Conservation (phyloP, 2,888 invertebrate species). For the Chrysopilus asiliformis region DNA sequence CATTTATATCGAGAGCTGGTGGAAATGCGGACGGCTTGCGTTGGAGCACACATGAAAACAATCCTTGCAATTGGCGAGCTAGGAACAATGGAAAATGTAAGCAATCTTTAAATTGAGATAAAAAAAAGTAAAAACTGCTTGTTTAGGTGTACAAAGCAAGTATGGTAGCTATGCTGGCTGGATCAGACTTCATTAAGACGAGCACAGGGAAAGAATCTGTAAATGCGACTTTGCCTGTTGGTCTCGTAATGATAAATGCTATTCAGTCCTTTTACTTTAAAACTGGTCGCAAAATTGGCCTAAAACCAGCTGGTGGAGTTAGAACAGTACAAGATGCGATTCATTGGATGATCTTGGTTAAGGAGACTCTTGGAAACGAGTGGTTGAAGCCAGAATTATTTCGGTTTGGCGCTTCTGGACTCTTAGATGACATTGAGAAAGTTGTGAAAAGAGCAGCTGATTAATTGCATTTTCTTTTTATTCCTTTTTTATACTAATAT, state of each 20-base stretch:
- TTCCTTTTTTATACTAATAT: no score
- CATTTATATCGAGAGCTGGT: constrained; percentile 66
- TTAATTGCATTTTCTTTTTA: constrained; percentile 18
- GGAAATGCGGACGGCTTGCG: constrained; percentile 68
- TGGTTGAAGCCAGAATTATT: constrained; percentile 75
- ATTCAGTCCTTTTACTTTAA: constrained; percentile 62
- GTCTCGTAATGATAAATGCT: constrained; percentile 87
- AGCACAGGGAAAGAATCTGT: constrained; percentile 93
- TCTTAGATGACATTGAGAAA: constrained; percentile 65
- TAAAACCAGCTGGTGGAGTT: constrained; percentile 98
- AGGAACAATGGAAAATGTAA: constrained; percentile 62
- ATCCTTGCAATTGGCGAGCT: constrained; percentile 93
- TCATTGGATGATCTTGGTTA: constrained; percentile 72
- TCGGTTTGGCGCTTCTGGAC: constrained; percentile 87
- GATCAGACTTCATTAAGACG: constrained; percentile 96
- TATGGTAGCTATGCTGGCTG: constrained; percentile 87
- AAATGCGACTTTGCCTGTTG: constrained; percentile 86
- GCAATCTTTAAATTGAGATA: no score
- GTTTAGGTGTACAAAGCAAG: constrained; percentile 70
- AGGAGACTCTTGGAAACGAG: constrained; percentile 68
- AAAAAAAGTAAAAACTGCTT: no score
- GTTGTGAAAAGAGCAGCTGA: constrained; percentile 9
- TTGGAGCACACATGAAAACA: constrained; percentile 69
- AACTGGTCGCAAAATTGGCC: constrained; percentile 70
- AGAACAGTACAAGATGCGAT: constrained; percentile 72